These are phyloP conservation scores for Siniperca scherzeri DNA, from an alignment of 2,797 vertebrate species.

Conservation along the genomic window DNA sequence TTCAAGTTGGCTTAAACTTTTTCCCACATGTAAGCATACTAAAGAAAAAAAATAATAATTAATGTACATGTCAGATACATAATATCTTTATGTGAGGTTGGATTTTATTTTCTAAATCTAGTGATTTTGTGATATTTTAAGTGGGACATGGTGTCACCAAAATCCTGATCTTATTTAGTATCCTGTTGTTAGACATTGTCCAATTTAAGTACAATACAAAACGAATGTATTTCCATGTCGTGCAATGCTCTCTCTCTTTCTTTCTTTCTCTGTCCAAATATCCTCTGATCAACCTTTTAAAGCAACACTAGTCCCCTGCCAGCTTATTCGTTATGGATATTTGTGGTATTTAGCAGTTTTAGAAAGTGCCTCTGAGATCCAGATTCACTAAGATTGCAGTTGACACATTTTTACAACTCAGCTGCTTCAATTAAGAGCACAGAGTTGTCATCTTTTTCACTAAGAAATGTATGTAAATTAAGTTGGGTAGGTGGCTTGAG, in stretches of 20 bases:
- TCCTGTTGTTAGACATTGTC: not conserved
- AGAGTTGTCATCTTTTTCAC: constrained; percentile 28
- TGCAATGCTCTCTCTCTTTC: not conserved
- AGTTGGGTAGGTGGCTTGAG: constrained; percentile 5
- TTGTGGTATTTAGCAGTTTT: constrained; percentile 2
- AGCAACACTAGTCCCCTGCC: constrained; percentile 7
- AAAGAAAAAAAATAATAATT: not conserved
- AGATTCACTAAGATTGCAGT: constrained; percentile 19
- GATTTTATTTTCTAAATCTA: not conserved
- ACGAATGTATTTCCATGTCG: not conserved
- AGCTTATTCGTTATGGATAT: constrained; percentile 12
- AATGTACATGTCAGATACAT: too few relatives aligned
- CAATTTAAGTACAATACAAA: not conserved
- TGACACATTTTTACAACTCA: not conserved
- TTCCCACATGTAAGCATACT: not conserved
- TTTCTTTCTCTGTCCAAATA: not conserved
- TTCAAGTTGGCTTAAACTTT: not conserved
- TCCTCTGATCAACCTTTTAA: constrained; percentile 1
- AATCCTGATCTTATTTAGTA: not conserved
- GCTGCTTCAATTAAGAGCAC: not conserved
- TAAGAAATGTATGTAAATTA: constrained; percentile 33
- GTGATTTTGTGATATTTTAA: not conserved
- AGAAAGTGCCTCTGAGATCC: constrained; percentile 17
- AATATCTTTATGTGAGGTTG: not conserved
- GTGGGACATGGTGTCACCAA: not conserved